Evolutionary conservation across 2,888 invertebrate species (phyloP).

Genomic region (Trissoscelio sp.): DNA sequence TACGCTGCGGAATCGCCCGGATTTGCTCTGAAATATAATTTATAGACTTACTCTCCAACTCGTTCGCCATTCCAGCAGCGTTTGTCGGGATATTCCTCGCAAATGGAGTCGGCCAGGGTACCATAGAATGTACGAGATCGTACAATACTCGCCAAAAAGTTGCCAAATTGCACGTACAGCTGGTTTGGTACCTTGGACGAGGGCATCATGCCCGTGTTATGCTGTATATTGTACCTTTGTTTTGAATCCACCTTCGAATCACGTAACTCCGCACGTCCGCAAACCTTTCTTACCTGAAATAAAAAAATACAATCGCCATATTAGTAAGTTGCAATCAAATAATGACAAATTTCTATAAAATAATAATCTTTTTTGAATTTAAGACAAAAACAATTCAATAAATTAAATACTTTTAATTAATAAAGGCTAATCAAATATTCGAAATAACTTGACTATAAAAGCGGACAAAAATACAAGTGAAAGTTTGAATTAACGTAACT

Average conservation of each 20-base stretch:
- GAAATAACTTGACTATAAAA: too few species aligned
- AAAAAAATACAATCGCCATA: conserved; percentile 13
- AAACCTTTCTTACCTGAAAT: conserved; percentile 80
- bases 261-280: conserved; percentile 78
- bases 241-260: conserved; percentile 42
- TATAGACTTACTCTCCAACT: conserved; percentile 89
- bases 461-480: too few species aligned
- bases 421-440: too few species aligned
- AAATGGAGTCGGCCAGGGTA: conserved; percentile 91
- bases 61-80: conserved; percentile 93
- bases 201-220: conserved; percentile 36
- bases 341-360: too few species aligned
- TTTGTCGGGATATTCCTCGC: conserved; percentile 88
- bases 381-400: too few species aligned
- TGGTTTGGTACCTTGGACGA: conserved; percentile 65
- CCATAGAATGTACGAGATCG: conserved; percentile 92
- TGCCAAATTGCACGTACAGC: conserved; percentile 80
- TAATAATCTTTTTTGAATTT: too few species aligned
- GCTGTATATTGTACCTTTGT: conserved; percentile 29
- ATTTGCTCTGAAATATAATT: conserved; percentile 51
- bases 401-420: too few species aligned
- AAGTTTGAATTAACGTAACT: too few species aligned
- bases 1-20: conserved; percentile 13
- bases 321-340: too few species aligned
- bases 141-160: conserved; percentile 82